Base-by-base conservation (phyloP, 1,140 invertebrate genomes). In the Drosophila rufa region DNA sequence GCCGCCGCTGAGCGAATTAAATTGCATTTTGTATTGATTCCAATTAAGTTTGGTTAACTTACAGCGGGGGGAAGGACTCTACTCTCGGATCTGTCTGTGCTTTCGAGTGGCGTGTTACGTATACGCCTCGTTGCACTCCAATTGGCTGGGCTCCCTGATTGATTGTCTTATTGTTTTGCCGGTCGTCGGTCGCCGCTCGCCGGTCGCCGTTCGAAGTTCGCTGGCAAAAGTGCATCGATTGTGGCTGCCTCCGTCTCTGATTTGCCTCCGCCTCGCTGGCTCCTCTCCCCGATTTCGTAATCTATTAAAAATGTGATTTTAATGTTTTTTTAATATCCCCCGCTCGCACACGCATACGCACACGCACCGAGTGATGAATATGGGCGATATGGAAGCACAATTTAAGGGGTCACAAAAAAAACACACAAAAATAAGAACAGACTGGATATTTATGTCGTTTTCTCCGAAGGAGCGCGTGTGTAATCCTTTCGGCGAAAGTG, bases 291-390 rank as follows among this genome's bases (percentile, higher is more conserved):
- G 0, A 30, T 7, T 3, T 45, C 38, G 65, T 82, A 82, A 82
- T 82, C 75, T 82, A 70, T 79, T 79, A 79, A 83, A 83, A 83
- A 83, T 83, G 80, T 70, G 80, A 83, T 75, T 83, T 83, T 83
- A 83, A 83, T 83, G 80, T 43, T 59, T 83, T 83, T 71, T 70
- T 83, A 79, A 83, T 83, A 83, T 82, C 75, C 48, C 27, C 33
- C 33, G 30, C 30, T 33, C 30, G 2, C 48, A 22, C 33, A 25
- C 53, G 15, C 53, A 33, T 53, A 43, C 17, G 68, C 19, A 51
- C 22, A 22, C 33, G 8, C 33, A 36, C 7, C 30, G 30, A 19
- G 14, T 36, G 70, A 60, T 53, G 42, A 30, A 51, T 43, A 17
- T 45, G 19, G 42, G 33, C 48, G 59, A 71, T 81, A 73, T 45